Percentiles rank a stretch among this genome's conserved stretches.
phyloP scores from a whole-genome alignment of 2,113 vertebrate genomes.

The Mormyrus lacerda region DNA sequence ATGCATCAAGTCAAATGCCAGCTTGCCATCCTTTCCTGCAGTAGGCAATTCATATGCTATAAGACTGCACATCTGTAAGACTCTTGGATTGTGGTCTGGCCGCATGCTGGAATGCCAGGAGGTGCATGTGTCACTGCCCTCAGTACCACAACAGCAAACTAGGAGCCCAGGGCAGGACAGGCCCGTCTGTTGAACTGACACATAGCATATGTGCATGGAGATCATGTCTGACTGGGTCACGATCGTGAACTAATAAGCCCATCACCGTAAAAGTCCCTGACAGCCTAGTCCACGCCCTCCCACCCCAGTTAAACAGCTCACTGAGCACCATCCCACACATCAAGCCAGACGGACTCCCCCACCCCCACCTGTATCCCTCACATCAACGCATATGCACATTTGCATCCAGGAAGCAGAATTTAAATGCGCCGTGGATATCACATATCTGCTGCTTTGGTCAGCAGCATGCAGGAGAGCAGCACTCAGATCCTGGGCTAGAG shows the following conservation, averaged over 20 bases:
- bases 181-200: background rate
- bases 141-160: background rate
- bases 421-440: background rate
- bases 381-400: background rate
- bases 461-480: background rate
- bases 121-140: background rate
- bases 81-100: background rate
- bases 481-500: background rate
- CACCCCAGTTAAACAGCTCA: background rate
- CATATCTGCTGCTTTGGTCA: background rate
- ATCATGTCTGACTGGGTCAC: background rate
- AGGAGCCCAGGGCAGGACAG: background rate
- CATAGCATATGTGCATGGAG: background rate
- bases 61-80: background rate
- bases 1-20: background rate
- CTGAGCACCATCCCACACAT: background rate
- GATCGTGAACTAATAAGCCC: background rate
- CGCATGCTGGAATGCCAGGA: background rate
- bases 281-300: background rate
- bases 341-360: background rate
- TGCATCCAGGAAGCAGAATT: background rate
- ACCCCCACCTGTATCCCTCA: background rate
- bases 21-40: background rate
- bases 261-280: background rate
- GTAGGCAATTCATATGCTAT: background rate